A percentile compares a stretch with the other conserved stretches of the same genome.
Evolutionary conservation across 1,140 invertebrate species (phyloP).

Genomic region (Cotesia chilonis): DNA sequence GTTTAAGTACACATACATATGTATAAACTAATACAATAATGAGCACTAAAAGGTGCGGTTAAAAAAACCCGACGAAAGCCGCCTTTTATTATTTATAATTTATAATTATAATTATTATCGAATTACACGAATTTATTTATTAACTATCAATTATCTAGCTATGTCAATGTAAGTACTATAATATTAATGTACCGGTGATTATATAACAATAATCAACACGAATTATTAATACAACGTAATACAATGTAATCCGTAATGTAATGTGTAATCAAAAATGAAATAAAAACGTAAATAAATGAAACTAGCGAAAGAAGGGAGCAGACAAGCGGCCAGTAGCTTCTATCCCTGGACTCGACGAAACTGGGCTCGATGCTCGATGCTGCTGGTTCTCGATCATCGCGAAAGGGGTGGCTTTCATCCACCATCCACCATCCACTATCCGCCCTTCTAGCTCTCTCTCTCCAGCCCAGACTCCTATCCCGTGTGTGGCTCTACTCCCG

Average conservation of each 20-base stretch:
- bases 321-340: constrained; percentile 63
- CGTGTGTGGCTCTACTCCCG: too few relatives aligned
- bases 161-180: neutral
- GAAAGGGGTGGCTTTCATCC: constrained; percentile 32
- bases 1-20: constrained; percentile 11
- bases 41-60: constrained; percentile 18
- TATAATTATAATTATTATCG: too few relatives aligned
- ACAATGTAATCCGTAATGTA: constrained; percentile 44
- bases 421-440: constrained; percentile 33
- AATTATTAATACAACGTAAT: constrained; percentile 37
- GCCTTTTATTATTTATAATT: neutral
- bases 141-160: neutral
- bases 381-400: constrained; percentile 37
- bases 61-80: constrained; percentile 10
- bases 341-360: constrained; percentile 62
- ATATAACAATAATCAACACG: constrained; percentile 38
- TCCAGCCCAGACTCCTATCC: constrained; percentile 13
- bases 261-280: constrained; percentile 57
- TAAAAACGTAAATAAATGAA: constrained; percentile 64
- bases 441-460: constrained; percentile 23
- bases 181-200: constrained; percentile 17
- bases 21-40: constrained; percentile 27
- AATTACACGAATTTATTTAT: constrained; percentile 7
- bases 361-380: constrained; percentile 45
- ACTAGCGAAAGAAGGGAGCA: constrained; percentile 66